A percentile compares a stretch with the other conserved stretches of the same genome.
These are phyloP conservation scores for Micoletzkya japonica DNA, from an alignment of 2,888 invertebrate genomes.

Conservation along the genomic window DNA sequence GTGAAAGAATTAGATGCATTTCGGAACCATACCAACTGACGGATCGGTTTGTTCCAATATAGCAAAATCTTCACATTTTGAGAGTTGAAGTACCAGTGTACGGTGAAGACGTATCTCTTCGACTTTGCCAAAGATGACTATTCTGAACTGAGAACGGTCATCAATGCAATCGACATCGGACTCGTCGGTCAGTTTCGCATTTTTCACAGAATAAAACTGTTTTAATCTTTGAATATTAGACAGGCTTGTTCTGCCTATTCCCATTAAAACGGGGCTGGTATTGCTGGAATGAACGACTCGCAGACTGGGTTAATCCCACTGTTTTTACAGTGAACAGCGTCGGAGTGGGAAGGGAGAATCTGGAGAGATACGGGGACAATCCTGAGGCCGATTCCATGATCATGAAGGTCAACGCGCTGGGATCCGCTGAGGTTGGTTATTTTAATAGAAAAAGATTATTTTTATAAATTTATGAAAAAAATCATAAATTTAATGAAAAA, in stretches of 20 bases:
- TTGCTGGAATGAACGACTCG: neutral
- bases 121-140: slow-evolving; percentile 58
- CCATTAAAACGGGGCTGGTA: neutral
- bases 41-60: neutral
- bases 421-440: slow-evolving; percentile 50
- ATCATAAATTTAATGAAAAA: neutral
- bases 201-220: neutral
- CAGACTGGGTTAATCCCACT: too few relatives aligned
- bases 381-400: slow-evolving; percentile 55
- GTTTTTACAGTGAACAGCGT: slow-evolving; percentile 61
- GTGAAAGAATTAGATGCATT: too few relatives aligned
- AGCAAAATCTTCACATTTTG: slow-evolving; percentile 27
- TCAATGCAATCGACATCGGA: slow-evolving; percentile 56
- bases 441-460: too few relatives aligned
- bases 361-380: slow-evolving; percentile 60
- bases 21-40: neutral
- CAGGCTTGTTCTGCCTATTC: neutral
- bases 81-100: slow-evolving; percentile 38
- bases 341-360: slow-evolving; percentile 58
- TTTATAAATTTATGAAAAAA: too few relatives aligned
- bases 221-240: neutral
- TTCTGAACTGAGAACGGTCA: slow-evolving; percentile 42
- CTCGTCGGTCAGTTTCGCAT: slow-evolving; percentile 48
- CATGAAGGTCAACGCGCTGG: slow-evolving; percentile 58
- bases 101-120: slow-evolving; percentile 48